These are phyloP conservation scores for Cryptophagus acutangulus DNA, from an alignment of 2,888 invertebrate species.

Conservation along the genomic window DNA sequence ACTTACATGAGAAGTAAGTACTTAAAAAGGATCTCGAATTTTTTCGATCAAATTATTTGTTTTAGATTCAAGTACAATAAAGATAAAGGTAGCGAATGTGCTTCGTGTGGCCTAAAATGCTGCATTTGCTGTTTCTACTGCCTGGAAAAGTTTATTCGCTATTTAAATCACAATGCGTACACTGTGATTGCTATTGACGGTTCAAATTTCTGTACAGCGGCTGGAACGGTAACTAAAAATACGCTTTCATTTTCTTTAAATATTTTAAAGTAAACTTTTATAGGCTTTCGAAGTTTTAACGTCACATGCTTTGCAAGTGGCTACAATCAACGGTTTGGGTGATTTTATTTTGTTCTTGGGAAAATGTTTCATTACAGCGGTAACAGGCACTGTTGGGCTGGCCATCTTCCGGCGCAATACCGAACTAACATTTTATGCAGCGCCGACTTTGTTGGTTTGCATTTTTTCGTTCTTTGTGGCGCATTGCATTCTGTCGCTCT, in stretches of 20 bases:
- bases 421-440: constrained; percentile 75
- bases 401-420: constrained; percentile 68
- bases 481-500: constrained; percentile 87
- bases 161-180: constrained; percentile 91
- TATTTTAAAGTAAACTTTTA: constrained; percentile 52
- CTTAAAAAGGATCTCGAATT: constrained; percentile 1
- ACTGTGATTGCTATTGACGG: constrained; percentile 91
- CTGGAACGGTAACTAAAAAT: no score
- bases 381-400: constrained; percentile 75
- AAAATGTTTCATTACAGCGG: constrained; percentile 75
- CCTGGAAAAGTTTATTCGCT: constrained; percentile 86
- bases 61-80: constrained; percentile 61
- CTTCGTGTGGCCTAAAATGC: constrained; percentile 69
- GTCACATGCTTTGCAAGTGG: constrained; percentile 79
- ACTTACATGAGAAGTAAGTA: constrained; percentile 82
- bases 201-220: constrained; percentile 84
- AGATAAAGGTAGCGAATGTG: constrained; percentile 69
- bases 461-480: constrained; percentile 88
- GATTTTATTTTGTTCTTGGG: constrained; percentile 90
- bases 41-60: constrained; percentile 25
- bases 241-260: constrained; percentile 39
- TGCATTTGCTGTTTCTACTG: constrained; percentile 90
- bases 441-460: constrained; percentile 78
- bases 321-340: constrained; percentile 87
- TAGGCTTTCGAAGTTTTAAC: constrained; percentile 82